A percentile compares a stretch with the other conserved stretches of the same genome.
These are phyloP conservation scores for Drosophila elegans DNA, from an alignment of 1,140 invertebrate species.

Conservation along the genomic window DNA sequence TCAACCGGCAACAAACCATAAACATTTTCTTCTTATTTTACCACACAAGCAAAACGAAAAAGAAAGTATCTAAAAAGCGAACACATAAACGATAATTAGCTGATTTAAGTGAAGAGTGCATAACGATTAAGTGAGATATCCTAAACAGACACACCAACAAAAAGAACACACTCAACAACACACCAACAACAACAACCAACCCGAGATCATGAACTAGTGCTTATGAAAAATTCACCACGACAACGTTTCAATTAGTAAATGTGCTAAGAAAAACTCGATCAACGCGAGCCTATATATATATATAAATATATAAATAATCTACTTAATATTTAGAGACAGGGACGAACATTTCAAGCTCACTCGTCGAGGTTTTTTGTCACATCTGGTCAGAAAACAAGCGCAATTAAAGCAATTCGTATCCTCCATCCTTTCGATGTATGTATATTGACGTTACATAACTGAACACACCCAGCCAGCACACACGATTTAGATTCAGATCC, in stretches of 20 bases:
- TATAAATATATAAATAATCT: conserved; percentile 48
- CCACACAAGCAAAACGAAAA: conserved; percentile 37
- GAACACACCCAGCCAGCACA: conserved; percentile 10
- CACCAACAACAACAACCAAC: conserved; percentile 1
- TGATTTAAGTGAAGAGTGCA: conserved; percentile 72
- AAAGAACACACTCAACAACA: conserved; percentile 26
- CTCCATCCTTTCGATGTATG: conserved; percentile 44
- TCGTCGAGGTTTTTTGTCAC: conserved; percentile 69
- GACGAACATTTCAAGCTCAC: conserved; percentile 64
- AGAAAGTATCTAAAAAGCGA: conserved; percentile 54
- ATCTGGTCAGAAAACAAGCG: conserved; percentile 32
- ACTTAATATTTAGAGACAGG: conserved; percentile 59
- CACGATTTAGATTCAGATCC: conserved; percentile 19
- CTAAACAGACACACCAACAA: conserved; percentile 46
- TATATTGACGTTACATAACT: conserved; percentile 47
- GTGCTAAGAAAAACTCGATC: conserved; percentile 63
- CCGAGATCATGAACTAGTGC: conserved; percentile 55
- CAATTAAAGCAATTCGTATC: conserved; percentile 38
- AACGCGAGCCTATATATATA: conserved; percentile 27
- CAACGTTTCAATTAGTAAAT: conserved; percentile 82
- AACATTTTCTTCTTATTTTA: conserved; percentile 70
- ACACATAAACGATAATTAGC: conserved; percentile 47
- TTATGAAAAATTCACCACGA: conserved; percentile 65
- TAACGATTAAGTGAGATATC: conserved; percentile 65
- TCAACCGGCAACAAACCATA: conserved; percentile 28